A percentile compares a stretch with the other conserved stretches of the same genome.
Conservation (phyloP, 2,888 invertebrate species). For the Trissolcus brochymenae region DNA sequence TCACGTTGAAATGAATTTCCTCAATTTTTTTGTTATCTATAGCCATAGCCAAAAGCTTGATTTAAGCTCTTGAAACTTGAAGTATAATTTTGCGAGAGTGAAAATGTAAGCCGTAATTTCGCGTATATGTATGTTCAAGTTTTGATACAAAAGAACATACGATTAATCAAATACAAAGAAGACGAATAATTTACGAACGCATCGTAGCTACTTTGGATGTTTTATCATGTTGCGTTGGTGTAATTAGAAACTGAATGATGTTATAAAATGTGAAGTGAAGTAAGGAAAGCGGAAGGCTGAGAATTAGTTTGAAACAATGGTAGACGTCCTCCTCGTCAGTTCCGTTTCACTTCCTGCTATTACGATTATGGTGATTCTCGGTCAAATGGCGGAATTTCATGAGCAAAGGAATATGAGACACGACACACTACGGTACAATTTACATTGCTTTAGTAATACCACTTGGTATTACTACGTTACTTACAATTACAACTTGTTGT, state of each 20-base stretch:
- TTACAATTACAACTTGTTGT: constrained; percentile 22
- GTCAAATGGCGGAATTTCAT: constrained; percentile 48
- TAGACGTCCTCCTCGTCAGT: constrained; percentile 53
- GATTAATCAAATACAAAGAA: constrained; percentile 17
- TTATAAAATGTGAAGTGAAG: constrained; percentile 56
- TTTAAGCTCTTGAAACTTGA: too few relatives aligned
- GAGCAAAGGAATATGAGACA: constrained; percentile 45
- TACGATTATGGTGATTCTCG: constrained; percentile 57
- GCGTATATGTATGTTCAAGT: not conserved
- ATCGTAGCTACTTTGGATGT: constrained; percentile 34
- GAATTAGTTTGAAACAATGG: constrained; percentile 57
- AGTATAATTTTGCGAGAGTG: not conserved
- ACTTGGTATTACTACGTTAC: constrained; percentile 33
- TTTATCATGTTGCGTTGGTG: constrained; percentile 41
- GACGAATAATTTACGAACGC: constrained; percentile 13
- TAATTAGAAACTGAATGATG: constrained; percentile 55
- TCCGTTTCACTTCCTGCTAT: constrained; percentile 56
- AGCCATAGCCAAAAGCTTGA: too few relatives aligned
- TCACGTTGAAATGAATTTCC: too few relatives aligned
- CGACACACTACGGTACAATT: constrained; percentile 38
- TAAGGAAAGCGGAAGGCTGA: constrained; percentile 51
- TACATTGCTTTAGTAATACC: constrained; percentile 45
- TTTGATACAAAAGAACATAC: constrained; percentile 5
- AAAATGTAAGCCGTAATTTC: not conserved
- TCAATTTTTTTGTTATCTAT: too few relatives aligned